A percentile compares a stretch with the other conserved stretches of the same genome.
Conservation (phyloP, 2,888 invertebrate genomes). For the Cheilosia pagana region DNA sequence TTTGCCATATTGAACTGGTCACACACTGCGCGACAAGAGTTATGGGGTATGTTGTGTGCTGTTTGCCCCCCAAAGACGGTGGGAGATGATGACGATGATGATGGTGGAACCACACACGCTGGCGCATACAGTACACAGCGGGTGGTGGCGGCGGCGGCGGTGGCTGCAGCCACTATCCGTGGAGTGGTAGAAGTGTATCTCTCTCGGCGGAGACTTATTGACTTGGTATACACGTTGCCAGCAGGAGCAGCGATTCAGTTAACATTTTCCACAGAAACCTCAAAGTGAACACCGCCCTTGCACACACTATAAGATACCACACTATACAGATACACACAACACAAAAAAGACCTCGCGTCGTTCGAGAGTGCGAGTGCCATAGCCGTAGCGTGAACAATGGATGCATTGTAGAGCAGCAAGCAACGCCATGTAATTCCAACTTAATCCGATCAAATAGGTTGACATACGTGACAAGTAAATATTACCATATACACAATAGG, state of each 20-base stretch:
- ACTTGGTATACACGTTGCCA: slow-evolving; percentile 61
- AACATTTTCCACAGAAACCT: slow-evolving; percentile 56
- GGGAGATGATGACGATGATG: slow-evolving; percentile 35
- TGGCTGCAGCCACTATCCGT: slow-evolving; percentile 39
- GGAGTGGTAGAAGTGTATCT: slow-evolving; percentile 48
- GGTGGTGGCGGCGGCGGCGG: slow-evolving; percentile 14
- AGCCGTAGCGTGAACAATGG: slow-evolving; percentile 73
- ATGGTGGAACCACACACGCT: slow-evolving; percentile 67
- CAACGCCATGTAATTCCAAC: slow-evolving; percentile 75
- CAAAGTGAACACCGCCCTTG: slow-evolving; percentile 66
- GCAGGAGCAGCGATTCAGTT: slow-evolving; percentile 52
- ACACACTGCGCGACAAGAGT: slow-evolving; percentile 65
- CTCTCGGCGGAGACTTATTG: slow-evolving; percentile 57
- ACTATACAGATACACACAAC: slow-evolving; percentile 3
- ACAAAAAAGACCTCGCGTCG: slow-evolving; percentile 32
- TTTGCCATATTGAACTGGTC: slow-evolving; percentile 73
- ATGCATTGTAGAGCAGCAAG: slow-evolving; percentile 73
- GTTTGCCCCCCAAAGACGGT: slow-evolving; percentile 35
- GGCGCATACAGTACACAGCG: slow-evolving; percentile 51
- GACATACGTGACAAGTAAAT: slow-evolving; percentile 77
- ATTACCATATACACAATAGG: slow-evolving; percentile 75
- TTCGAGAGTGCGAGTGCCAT: slow-evolving; percentile 47
- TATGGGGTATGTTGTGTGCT: slow-evolving; percentile 26
- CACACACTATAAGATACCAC: slow-evolving; percentile 7
- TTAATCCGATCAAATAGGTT: slow-evolving; percentile 76